phyloP scores from a whole-genome alignment of 2,797 vertebrate genomes.

The Pyrocephalus nanus region DNA sequence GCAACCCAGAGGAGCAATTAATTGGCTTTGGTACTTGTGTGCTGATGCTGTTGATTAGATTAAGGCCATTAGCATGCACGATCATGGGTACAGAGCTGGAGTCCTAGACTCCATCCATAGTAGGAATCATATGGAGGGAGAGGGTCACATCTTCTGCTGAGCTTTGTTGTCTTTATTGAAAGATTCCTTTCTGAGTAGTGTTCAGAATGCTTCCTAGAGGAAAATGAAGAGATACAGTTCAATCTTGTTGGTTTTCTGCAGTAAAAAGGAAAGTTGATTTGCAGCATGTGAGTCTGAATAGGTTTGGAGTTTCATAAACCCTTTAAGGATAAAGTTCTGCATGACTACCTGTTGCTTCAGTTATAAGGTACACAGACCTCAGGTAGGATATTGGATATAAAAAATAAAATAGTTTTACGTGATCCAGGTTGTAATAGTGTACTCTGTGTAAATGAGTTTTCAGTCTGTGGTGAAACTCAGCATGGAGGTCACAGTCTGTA shows the following conservation, averaged over 20 bases:
- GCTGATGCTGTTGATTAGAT: background rate
- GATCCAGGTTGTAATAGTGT: background rate
- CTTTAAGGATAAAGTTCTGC: background rate
- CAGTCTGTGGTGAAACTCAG: background rate
- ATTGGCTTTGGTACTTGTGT: background rate
- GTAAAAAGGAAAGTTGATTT: constrained; percentile 1
- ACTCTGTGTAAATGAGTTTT: constrained; percentile 20
- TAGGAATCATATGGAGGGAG: background rate
- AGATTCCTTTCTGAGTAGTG: background rate
- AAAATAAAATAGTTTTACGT: background rate
- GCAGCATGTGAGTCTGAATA: background rate
- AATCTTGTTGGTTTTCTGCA: background rate
- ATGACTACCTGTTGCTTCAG: background rate
- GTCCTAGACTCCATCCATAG: background rate
- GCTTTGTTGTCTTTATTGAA: background rate
- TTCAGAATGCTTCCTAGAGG: background rate
- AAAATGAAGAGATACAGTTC: background rate
- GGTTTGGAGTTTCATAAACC: background rate
- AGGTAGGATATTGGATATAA: background rate
- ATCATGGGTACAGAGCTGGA: background rate
- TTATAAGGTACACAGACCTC: background rate
- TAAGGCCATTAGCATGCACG: background rate
- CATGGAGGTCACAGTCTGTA: background rate
- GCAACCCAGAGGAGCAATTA: background rate
- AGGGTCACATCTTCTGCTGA: background rate